Conservation (phyloP, 1,140 invertebrate genomes). For the Bombus soroeensis region DNA sequence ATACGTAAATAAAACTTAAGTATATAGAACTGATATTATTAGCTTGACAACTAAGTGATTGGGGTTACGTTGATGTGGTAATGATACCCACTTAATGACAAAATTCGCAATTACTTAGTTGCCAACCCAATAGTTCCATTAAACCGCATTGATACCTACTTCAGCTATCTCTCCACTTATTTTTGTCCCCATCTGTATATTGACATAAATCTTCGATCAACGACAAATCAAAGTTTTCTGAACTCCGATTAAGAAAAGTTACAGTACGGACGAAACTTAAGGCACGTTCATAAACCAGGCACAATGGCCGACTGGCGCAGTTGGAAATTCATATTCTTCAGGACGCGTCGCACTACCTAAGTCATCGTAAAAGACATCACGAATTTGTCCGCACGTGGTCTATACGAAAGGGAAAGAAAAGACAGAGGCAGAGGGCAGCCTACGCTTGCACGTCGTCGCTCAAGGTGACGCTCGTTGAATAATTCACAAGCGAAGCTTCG, state of each 20-base stretch:
- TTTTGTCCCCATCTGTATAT: background rate
- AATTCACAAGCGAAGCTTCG: constrained; percentile 74
- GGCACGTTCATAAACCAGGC: background rate
- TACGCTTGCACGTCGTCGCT: constrained; percentile 73
- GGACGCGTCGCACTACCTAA: background rate
- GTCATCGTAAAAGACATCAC: constrained; percentile 57
- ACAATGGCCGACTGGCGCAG: background rate
- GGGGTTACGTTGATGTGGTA: too few relatives aligned
- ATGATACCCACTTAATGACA: too few relatives aligned
- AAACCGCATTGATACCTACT: too few relatives aligned
- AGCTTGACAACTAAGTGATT: too few relatives aligned
- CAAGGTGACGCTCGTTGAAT: constrained; percentile 75
- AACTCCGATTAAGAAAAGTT: background rate
- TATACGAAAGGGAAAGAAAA: constrained; percentile 61
- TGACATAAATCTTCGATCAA: background rate
- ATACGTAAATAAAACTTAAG: too few relatives aligned
- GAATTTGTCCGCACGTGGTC: constrained; percentile 65
- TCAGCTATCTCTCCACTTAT: too few relatives aligned
- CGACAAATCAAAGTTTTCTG: too few relatives aligned
- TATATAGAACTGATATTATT: too few relatives aligned
- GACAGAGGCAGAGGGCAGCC: constrained; percentile 59
- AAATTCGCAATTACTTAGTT: too few relatives aligned
- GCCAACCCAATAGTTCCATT: too few relatives aligned
- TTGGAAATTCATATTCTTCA: constrained; percentile 35
- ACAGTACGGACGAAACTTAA: background rate